Conservation (phyloP, 1,140 invertebrate genomes). For the Brachionus calyciflorus region DNA sequence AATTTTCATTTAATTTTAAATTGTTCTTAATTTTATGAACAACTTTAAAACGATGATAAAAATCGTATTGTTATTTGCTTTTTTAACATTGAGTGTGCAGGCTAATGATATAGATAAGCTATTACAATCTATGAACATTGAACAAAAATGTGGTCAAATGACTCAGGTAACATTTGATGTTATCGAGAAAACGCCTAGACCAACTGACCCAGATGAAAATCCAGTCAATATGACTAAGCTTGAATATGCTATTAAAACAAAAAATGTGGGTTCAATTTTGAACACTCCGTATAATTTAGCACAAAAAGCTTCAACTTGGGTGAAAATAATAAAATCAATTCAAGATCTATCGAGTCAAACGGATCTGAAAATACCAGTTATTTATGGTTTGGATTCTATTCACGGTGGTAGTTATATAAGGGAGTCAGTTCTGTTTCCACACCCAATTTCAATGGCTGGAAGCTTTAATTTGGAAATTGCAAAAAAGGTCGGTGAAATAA, state of each 20-base stretch:
- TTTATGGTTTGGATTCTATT: too few species aligned
- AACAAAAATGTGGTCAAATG: slow-evolving; percentile 43
- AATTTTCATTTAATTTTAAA: too few species aligned
- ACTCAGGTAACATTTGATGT: slow-evolving; percentile 18
- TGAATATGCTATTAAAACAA: background rate
- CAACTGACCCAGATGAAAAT: background rate
- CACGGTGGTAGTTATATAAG: too few species aligned
- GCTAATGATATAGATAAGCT: background rate
- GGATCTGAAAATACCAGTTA: background rate
- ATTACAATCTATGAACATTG: background rate
- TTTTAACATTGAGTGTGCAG: too few species aligned
- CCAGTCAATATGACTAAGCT: background rate
- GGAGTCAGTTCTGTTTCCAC: too few species aligned
- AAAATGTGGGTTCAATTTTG: slow-evolving; percentile 27
- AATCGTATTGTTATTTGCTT: too few species aligned
- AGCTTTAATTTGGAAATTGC: too few species aligned
- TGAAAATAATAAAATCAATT: background rate
- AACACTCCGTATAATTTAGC: background rate
- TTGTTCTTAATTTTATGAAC: too few species aligned
- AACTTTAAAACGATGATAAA: too few species aligned
- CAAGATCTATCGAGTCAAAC: background rate
- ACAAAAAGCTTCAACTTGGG: background rate
- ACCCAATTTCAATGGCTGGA: too few species aligned
- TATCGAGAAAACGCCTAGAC: background rate
- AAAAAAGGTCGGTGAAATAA: too few species aligned